Evolutionary conservation across 2,113 vertebrate genomes (phyloP).

Genomic region (Ariopsis seemanni): DNA sequence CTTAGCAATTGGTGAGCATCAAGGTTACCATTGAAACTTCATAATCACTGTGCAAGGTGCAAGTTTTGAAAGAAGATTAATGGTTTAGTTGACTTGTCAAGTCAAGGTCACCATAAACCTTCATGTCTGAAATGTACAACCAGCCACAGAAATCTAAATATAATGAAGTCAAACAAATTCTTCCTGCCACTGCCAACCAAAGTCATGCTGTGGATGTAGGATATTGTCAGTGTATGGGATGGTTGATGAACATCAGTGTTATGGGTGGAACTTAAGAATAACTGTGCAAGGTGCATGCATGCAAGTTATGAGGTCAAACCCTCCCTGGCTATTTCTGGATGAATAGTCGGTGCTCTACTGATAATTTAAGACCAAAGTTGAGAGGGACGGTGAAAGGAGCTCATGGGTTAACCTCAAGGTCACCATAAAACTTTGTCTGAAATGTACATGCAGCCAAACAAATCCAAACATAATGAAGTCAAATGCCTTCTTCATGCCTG

Average conservation of each 20-base stretch:
- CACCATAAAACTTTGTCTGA: not conserved
- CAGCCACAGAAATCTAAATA: not conserved
- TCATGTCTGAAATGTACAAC: not conserved
- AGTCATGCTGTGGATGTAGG: not conserved
- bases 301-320: not conserved
- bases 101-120: not conserved
- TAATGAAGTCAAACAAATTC: constrained; percentile 1
- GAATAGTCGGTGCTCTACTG: not conserved
- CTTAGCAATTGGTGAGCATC: not conserved
- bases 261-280: not conserved
- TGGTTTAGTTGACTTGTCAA: not conserved
- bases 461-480: not conserved
- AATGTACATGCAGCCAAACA: not conserved
- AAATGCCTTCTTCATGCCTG: not conserved
- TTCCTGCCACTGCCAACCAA: not conserved
- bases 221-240: not conserved
- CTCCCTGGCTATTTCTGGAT: not conserved
- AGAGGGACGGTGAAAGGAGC: not conserved
- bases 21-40: not conserved
- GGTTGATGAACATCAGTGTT: not conserved
- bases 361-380: not conserved
- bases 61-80: not conserved
- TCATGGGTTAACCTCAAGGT: not conserved
- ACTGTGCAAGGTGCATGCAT: not conserved
- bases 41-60: not conserved